Percentiles rank a stretch among this genome's conserved stretches.
These are phyloP conservation scores for Trachelus tabidus DNA, from an alignment of 2,888 invertebrate species.

Conservation along the genomic window DNA sequence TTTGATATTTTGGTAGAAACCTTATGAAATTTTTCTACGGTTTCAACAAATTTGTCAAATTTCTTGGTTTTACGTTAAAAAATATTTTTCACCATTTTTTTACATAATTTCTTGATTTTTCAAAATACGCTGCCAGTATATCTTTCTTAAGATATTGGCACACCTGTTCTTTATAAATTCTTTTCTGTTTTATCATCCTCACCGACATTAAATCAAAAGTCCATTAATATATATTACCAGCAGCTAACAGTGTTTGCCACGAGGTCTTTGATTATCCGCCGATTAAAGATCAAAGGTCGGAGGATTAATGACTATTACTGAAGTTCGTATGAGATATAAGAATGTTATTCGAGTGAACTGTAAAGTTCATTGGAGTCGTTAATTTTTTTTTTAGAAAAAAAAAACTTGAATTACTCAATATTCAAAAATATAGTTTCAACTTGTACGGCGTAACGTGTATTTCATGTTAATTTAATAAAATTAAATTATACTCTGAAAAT, in stretches of 20 bases:
- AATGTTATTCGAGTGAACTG: background rate
- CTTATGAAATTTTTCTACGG: background rate
- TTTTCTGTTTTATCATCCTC: background rate
- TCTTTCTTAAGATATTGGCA: background rate
- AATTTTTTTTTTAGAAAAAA: background rate
- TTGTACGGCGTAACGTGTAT: background rate
- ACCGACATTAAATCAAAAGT: background rate
- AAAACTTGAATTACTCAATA: background rate
- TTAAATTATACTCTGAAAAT: background rate
- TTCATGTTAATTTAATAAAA: background rate
- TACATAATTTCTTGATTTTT: background rate
- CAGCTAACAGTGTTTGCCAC: background rate
- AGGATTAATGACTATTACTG: background rate
- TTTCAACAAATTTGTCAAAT: background rate
- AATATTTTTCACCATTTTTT: background rate
- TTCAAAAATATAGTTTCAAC: background rate
- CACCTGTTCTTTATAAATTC: background rate
- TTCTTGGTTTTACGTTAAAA: background rate
- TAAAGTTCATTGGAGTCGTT: background rate
- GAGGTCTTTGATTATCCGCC: constrained; percentile 13
- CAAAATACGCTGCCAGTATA: background rate
- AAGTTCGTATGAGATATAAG: background rate
- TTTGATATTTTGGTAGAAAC: background rate
- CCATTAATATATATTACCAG: background rate
- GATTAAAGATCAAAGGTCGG: constrained; percentile 19